Conservation (phyloP, 2,113 vertebrate species). For the Tachycineta bicolor region DNA sequence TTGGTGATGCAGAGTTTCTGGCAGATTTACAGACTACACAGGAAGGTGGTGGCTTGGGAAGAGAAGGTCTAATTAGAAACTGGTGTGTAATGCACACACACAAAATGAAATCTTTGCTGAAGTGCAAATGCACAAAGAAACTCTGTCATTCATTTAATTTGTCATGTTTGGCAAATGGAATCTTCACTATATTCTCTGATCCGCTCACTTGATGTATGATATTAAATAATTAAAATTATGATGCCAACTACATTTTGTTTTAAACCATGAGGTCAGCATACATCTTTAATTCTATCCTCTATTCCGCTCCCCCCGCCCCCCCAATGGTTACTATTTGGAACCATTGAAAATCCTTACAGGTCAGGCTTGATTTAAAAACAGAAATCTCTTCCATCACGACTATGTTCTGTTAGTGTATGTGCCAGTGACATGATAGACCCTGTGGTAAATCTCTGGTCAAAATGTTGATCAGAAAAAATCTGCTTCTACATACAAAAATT, state of each 20-base stretch:
- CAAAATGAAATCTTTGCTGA: not conserved
- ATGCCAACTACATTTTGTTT: not conserved
- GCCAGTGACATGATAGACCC: rapidly evolving
- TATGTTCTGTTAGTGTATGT: not conserved
- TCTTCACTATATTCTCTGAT: not conserved
- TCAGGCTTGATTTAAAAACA: not conserved
- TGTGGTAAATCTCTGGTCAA: not conserved
- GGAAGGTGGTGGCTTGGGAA: not conserved
- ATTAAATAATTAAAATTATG: not conserved
- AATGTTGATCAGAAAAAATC: not conserved
- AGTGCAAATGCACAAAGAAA: not conserved
- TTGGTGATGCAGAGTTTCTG: not conserved
- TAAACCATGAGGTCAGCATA: not conserved
- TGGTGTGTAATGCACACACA: not conserved
- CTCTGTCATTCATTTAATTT: not conserved
- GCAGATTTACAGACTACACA: not conserved
- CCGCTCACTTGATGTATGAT: not conserved
- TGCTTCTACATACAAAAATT: not conserved
- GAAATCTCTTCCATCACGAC: not conserved
- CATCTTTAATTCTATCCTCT: not conserved
- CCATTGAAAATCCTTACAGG: not conserved
- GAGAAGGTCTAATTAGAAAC: not conserved
- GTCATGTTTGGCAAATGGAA: not conserved
- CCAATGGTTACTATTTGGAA: not conserved
- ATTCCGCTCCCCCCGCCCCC: rapidly evolving